Evolutionary conservation across 30 jellyfish, hydroid and myxozoan species (phyloP).

Genomic region (Hydractinia symbiolongicarpus): DNA sequence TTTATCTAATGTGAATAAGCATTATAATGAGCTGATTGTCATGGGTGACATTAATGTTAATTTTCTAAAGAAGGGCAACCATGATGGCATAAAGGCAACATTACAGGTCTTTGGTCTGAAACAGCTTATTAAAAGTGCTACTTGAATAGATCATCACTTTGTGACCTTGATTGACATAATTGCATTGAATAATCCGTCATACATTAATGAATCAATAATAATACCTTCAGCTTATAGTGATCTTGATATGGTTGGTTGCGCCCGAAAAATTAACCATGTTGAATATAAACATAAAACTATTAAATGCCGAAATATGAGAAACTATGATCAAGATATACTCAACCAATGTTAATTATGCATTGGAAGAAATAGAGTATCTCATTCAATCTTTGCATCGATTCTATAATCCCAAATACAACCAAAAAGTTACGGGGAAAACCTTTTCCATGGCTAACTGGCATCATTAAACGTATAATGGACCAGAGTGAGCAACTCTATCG

Average conservation of each 20-base stretch:
- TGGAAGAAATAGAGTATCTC: not conserved
- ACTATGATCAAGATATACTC: not conserved
- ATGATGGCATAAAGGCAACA: too few relatives aligned
- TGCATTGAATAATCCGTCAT: too few relatives aligned
- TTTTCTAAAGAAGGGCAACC: too few relatives aligned
- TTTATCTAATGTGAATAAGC: too few relatives aligned
- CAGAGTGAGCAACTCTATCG: not conserved
- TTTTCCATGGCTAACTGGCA: not conserved
- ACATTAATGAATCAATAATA: too few relatives aligned
- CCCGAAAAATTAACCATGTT: not conserved
- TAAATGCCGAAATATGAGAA: not conserved
- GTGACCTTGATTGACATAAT: too few relatives aligned
- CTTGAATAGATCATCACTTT: too few relatives aligned
- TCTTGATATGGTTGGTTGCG: conserved; percentile 10
- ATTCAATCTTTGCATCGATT: not conserved
- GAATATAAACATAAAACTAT: not conserved
- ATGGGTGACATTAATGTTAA: too few relatives aligned
- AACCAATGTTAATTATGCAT: not conserved
- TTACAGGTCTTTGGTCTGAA: too few relatives aligned
- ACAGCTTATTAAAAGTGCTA: too few relatives aligned
- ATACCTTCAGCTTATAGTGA: conserved; percentile 6
- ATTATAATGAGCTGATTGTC: too few relatives aligned
- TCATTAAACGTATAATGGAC: not conserved
- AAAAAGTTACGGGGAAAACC: not conserved
- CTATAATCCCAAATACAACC: too few relatives aligned